A percentile compares a stretch with the other conserved stretches of the same genome.
phyloP scores from a whole-genome alignment of 1,140 invertebrate species.

The Antheraea pernyi region DNA sequence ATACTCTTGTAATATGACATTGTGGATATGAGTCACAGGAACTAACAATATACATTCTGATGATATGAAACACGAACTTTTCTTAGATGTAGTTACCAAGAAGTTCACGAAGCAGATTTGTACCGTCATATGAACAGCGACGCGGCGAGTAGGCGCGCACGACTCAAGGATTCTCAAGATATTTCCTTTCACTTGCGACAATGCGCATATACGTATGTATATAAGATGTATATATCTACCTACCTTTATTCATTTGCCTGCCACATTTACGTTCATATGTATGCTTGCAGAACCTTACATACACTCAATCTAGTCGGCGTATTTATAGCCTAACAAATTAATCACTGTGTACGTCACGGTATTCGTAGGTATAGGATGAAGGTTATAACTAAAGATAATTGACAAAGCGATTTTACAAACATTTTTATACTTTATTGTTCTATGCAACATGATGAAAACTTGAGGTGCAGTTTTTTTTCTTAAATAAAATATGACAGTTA shows the following conservation, averaged over 20 bases:
- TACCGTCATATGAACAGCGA: constrained; percentile 42
- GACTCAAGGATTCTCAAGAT: constrained; percentile 75
- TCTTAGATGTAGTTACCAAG: constrained; percentile 32
- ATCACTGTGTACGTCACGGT: constrained; percentile 9
- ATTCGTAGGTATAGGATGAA: constrained; percentile 2
- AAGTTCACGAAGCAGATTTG: constrained; percentile 30
- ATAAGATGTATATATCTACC: constrained; percentile 31
- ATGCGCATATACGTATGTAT: constrained; percentile 53
- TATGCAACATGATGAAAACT: background rate
- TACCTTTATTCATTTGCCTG: constrained; percentile 17
- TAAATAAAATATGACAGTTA: too few species aligned
- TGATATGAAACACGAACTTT: constrained; percentile 27
- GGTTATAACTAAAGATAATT: background rate
- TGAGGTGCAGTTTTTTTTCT: too few species aligned
- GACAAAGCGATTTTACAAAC: background rate
- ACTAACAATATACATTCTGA: background rate
- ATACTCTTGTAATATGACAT: background rate
- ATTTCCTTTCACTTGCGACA: constrained; percentile 78
- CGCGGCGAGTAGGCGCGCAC: constrained; percentile 60
- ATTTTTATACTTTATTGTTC: background rate
- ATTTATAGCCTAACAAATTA: constrained; percentile 23
- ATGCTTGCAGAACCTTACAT: constrained; percentile 5
- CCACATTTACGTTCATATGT: constrained; percentile 16
- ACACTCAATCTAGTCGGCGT: constrained; percentile 13
- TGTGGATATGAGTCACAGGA: background rate